These are phyloP conservation scores for Eulithis testata DNA, from an alignment of 2,888 invertebrate genomes.

Conservation along the genomic window DNA sequence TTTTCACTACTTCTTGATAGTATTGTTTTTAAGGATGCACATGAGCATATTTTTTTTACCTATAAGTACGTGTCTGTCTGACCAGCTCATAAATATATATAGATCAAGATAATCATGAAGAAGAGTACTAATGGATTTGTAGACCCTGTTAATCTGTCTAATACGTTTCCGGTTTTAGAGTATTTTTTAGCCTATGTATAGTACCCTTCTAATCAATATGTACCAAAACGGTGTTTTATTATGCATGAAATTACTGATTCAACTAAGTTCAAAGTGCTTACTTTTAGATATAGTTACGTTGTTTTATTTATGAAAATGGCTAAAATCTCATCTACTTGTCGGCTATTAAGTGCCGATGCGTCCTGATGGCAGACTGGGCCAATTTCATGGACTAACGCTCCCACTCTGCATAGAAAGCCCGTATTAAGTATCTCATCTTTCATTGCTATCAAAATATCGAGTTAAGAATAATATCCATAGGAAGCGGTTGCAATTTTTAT, in stretches of 20 bases:
- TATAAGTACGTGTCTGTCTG: no score
- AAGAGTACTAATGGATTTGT: no score
- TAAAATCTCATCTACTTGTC: constrained; percentile 62
- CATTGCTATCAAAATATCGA: constrained; percentile 41
- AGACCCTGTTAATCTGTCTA: no score
- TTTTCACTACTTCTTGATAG: no score
- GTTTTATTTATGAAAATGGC: constrained; percentile 61
- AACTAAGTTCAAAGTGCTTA: constrained; percentile 9
- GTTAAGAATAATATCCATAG: not conserved
- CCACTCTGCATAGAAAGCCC: constrained; percentile 62
- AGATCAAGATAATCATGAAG: no score
- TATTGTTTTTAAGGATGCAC: no score
- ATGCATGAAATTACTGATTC: constrained; percentile 1
- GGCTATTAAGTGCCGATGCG: constrained; percentile 71
- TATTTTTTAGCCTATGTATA: no score
- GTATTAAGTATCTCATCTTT: constrained; percentile 56
- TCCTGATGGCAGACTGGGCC: constrained; percentile 69
- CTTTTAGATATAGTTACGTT: constrained; percentile 38
- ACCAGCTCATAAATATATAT: no score
- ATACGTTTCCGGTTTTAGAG: no score
- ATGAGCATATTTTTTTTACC: no score
- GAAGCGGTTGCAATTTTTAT: not conserved
- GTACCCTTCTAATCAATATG: no score
- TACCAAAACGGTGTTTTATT: not conserved
- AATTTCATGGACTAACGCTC: constrained; percentile 83